Percentiles rank a stretch among this genome's conserved stretches.
Evolutionary conservation across 2,888 invertebrate species (phyloP).

Genomic region (Meganola albula): DNA sequence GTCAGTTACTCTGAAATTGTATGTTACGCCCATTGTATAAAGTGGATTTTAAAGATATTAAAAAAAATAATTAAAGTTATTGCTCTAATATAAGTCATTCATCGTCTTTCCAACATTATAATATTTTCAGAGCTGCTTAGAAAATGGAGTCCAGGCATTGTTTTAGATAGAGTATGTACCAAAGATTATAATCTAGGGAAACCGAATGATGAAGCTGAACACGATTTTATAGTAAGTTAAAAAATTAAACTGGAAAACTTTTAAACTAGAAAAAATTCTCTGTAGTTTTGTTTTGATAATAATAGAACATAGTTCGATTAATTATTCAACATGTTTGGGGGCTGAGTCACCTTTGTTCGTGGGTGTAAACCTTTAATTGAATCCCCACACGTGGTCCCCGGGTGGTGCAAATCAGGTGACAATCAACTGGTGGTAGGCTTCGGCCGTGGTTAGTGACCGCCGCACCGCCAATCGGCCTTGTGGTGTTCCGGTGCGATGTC

Average conservation of each 20-base stretch:
- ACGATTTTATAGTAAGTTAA: slow-evolving; percentile 46
- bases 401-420: too few species aligned
- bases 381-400: too few species aligned
- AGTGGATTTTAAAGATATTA: not conserved
- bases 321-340: too few species aligned
- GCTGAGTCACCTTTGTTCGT: too few species aligned
- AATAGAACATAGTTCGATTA: too few species aligned
- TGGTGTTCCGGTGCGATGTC: too few species aligned
- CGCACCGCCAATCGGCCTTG: too few species aligned
- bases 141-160: slow-evolving; percentile 57
- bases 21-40: not conserved
- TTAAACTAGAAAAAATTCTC: not conserved
- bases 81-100: not conserved
- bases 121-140: slow-evolving; percentile 32
- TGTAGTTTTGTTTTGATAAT: too few species aligned
- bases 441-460: too few species aligned
- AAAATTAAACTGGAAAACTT: not conserved
- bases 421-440: too few species aligned
- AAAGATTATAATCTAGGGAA: slow-evolving; percentile 66
- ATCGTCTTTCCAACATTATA: not conserved
- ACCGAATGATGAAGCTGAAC: slow-evolving; percentile 31
- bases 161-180: slow-evolving; percentile 61
- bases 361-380: too few species aligned
- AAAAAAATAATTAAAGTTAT: not conserved
- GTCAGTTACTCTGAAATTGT: not conserved